Evolutionary conservation across 1,140 invertebrate genomes (phyloP), one percentile per base, ranked within the genome.

Genomic region (Watersipora subatra): DNA sequence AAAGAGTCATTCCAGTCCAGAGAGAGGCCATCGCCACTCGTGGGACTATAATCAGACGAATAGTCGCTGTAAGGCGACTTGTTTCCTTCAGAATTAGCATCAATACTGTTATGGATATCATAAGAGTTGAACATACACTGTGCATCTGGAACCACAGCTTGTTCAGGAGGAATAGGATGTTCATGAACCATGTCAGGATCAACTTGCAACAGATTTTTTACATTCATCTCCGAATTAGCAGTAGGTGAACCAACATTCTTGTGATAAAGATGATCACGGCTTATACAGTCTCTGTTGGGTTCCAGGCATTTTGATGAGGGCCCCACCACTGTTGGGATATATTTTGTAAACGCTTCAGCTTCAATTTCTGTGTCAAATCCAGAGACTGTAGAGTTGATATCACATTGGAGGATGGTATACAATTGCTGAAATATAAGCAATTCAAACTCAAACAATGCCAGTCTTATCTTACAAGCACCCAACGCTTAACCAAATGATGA

Each of bases 231-330:
- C n/a, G n/a, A n/a, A n/a, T n/a, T n/a, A n/a, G n/a, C n/a, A n/a
- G n/a, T n/a, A 12, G 34, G 34, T 46, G 34, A 46, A 7, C 7
- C 7, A n/a, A 46, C n/a, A 46, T 59, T 68, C 66, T 79, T 79
- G 66, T 75, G 74, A 69, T 78, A 78, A 20, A 74, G 65, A 68
- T 80, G 77, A 62, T 78, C 77, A 72, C 77, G 77, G 64, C 75
- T 73, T 61, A 80, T 78, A 62, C 78, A 72, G 78, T 80, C 78
- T 71, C 77, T 77, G 77, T 77, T 65, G 76, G 78, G 78, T 74
- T 80, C 78, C 78, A 80, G 61, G 71, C 77, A 73, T 73, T 73
- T 72, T 78, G 77, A 12, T 78, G 77, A 64, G 72, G 76, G 71
- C 78, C 78, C 78, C 78, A 80, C 78, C 78, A 80, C 46, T 70